Percentiles rank a stretch among this genome's conserved stretches.
Conservation (phyloP, 2,113 vertebrate species). For the Coreoperca whiteheadi region DNA sequence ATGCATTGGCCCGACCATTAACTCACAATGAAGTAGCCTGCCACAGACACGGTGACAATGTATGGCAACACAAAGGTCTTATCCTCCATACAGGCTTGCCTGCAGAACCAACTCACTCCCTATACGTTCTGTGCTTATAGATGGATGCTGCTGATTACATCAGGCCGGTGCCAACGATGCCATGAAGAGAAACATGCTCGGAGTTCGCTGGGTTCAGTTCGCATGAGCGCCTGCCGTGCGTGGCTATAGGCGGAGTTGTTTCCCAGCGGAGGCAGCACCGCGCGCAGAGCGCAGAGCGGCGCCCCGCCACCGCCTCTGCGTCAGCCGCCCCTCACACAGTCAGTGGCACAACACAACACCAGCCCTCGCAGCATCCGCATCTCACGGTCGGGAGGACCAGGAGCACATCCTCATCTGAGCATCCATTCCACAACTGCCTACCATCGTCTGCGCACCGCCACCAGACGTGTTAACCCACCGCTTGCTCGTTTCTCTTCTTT, state of each 20-base stretch:
- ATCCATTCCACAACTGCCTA: constrained; percentile 76
- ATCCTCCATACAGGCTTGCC: too few relatives aligned
- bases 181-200: neutral
- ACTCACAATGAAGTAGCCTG: neutral
- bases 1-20: neutral
- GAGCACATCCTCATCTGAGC: constrained; percentile 78
- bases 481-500: too few relatives aligned
- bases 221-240: neutral
- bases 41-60: neutral
- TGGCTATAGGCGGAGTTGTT: constrained; percentile 58
- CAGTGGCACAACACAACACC: constrained; percentile 67
- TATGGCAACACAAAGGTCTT: neutral
- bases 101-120: neutral
- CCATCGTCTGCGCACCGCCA: constrained; percentile 68
- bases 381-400: constrained; percentile 76
- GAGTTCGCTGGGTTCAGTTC: constrained; percentile 50
- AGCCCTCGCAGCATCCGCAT: constrained; percentile 76
- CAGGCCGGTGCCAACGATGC: neutral
- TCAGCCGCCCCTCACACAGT: constrained; percentile 55
- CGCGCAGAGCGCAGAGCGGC: constrained; percentile 77
- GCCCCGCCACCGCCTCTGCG: constrained; percentile 78
- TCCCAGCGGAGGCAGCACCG: constrained; percentile 59
- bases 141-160: neutral
- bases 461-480: constrained; percentile 54
- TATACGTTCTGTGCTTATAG: neutral